Conservation (phyloP, 2,797 vertebrate species). For the Chloroceryle amazona region DNA sequence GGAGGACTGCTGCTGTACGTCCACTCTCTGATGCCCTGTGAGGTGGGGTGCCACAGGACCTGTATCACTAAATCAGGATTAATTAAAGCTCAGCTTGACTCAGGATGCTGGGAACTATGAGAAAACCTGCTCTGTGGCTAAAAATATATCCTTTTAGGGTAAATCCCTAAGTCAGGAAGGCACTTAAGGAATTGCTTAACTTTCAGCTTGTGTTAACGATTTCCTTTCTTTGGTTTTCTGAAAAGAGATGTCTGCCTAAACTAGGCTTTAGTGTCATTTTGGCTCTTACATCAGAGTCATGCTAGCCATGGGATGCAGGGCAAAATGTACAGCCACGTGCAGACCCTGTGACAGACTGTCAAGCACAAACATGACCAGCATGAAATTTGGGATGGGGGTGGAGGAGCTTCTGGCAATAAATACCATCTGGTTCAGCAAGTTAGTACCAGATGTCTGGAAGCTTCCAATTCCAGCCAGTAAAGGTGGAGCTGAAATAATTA, state of each 20-base stretch:
- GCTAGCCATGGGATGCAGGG: background rate
- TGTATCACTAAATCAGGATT: background rate
- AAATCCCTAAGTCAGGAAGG: background rate
- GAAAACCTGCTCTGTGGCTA: background rate
- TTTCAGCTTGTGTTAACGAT: background rate
- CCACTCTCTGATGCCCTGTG: rapidly evolving
- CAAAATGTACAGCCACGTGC: background rate
- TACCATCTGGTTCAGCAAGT: slow-evolving; percentile 47
- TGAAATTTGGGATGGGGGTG: slow-evolving; percentile 27
- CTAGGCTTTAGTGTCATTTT: background rate
- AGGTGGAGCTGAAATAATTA: slow-evolving; percentile 46
- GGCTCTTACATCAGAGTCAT: background rate
- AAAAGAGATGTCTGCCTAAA: background rate
- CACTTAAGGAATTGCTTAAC: background rate
- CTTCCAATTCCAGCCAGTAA: slow-evolving; percentile 17
- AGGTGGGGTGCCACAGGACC: background rate
- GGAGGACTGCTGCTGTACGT: background rate
- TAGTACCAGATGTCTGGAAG: slow-evolving; percentile 48
- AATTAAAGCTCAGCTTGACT: background rate
- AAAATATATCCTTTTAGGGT: background rate
- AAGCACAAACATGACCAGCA: background rate
- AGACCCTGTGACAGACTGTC: background rate
- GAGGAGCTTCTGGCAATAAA: slow-evolving; percentile 23
- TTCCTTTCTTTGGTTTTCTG: background rate
- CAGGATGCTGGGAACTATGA: rapidly evolving